Percentiles rank a stretch among this genome's conserved stretches.
phyloP scores from a whole-genome alignment of 2,888 invertebrate genomes.

The Formica aserva region DNA sequence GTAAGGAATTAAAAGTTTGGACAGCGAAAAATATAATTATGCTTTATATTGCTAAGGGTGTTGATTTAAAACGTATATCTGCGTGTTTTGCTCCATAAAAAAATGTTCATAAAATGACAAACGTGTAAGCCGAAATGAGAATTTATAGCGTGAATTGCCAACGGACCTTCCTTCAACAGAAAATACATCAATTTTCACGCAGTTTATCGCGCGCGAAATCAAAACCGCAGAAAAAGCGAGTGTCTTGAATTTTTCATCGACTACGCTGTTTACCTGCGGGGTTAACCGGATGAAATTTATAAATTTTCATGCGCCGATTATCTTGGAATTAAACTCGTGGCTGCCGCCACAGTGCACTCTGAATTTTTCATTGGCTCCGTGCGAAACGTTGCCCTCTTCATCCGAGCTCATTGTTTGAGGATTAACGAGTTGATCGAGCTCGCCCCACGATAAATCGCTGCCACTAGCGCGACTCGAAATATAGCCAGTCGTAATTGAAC shows the following conservation, averaged over 20 bases:
- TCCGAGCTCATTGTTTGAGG: constrained; percentile 44
- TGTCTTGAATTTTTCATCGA: constrained; percentile 44
- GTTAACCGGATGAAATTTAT: constrained; percentile 49
- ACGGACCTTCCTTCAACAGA: background rate
- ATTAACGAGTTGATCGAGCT: constrained; percentile 48
- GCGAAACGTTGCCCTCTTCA: constrained; percentile 28
- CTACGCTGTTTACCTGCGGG: constrained; percentile 31
- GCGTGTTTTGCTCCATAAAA: background rate
- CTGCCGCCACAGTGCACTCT: background rate
- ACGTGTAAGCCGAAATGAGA: background rate
- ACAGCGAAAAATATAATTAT: background rate
- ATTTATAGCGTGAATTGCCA: constrained; percentile 22
- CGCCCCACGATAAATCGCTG: constrained; percentile 42
- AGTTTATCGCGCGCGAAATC: constrained; percentile 28
- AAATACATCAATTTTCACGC: constrained; percentile 11
- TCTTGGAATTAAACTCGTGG: constrained; percentile 42
- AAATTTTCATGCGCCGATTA: constrained; percentile 55
- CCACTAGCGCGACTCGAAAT: constrained; percentile 16
- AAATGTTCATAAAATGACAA: background rate
- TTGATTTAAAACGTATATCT: background rate
- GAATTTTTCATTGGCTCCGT: constrained; percentile 39
- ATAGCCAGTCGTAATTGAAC: constrained; percentile 28
- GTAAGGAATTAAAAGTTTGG: background rate
- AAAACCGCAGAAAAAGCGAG: constrained; percentile 30
- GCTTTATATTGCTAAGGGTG: background rate